Evolutionary conservation across 2,113 vertebrate species (phyloP).

Genomic region (Xenopus tropicalis): UCB_Xtro_10.0 CM004447.2:101242501-101243000

Average conservation of each 20-base stretch:
- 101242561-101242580: too few relatives aligned
- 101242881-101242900: too few relatives aligned
- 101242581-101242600: too few relatives aligned
- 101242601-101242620: too few relatives aligned
- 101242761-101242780: slow-evolving; percentile 9
- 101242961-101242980: too few relatives aligned
- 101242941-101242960: neutral
- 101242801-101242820: slow-evolving; percentile 20
- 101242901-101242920: too few relatives aligned
- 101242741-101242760: slow-evolving; percentile 14
- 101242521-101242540: neutral
- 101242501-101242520: neutral
- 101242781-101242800: neutral
- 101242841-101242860: neutral
- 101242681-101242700: too few relatives aligned
- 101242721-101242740: slow-evolving; percentile 5
- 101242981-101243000: too few relatives aligned
- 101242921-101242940: neutral
- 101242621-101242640: too few relatives aligned
- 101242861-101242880: neutral
- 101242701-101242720: neutral
- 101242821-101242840: slow-evolving; percentile 19
- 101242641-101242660: too few relatives aligned
- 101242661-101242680: too few relatives aligned
- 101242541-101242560: too few relatives aligned